These are phyloP conservation scores for Sorex araneus DNA, from an alignment of 2,113 vertebrate species.

Conservation along the genomic window DNA sequence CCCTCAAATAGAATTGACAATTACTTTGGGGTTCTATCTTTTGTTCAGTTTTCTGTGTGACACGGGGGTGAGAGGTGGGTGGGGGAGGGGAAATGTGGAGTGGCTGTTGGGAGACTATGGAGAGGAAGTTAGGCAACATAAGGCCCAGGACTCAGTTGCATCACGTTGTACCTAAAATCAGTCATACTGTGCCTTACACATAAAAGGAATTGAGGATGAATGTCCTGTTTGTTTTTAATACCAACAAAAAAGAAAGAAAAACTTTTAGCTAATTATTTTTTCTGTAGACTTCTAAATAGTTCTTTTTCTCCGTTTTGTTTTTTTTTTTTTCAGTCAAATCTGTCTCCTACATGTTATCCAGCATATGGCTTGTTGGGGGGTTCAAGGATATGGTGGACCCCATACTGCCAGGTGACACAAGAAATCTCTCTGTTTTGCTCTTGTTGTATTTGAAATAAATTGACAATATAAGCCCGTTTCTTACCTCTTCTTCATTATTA, in stretches of 20 bases:
- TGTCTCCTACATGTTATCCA: neutral
- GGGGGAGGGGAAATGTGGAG: neutral
- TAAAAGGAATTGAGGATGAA: neutral
- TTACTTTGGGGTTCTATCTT: neutral
- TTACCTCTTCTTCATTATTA: slow-evolving; percentile 1
- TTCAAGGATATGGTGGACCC: neutral
- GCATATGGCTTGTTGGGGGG: neutral
- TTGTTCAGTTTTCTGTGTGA: neutral
- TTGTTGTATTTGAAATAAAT: no score
- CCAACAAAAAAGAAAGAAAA: neutral
- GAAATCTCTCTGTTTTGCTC: no score
- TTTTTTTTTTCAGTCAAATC: neutral
- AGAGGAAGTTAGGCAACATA: neutral
- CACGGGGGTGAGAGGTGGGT: neutral
- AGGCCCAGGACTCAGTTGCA: neutral
- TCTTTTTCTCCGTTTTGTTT: neutral
- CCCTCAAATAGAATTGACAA: neutral
- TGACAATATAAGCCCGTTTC: neutral
- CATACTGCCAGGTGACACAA: no score
- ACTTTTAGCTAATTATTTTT: neutral
- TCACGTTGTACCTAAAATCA: neutral
- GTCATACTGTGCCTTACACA: neutral
- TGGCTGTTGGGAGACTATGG: neutral
- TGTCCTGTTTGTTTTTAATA: neutral
- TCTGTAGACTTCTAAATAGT: neutral